Conservation (phyloP, 2,888 invertebrate species). For the Plutella xylostella region DNA sequence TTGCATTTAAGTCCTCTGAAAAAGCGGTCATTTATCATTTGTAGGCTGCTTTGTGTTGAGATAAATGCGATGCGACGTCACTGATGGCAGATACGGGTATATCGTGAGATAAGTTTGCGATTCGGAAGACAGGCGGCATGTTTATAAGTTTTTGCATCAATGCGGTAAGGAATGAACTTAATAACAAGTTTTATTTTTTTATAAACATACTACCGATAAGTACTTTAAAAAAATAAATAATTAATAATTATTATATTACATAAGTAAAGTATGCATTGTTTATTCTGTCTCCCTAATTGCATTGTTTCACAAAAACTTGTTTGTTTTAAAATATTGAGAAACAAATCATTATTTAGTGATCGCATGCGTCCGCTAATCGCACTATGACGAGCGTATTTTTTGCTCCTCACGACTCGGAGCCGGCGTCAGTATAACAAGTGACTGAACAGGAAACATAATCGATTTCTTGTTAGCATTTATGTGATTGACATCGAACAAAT, state of each 20-base stretch:
- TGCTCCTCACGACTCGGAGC: conserved; percentile 31
- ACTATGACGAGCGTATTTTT: conserved; percentile 47
- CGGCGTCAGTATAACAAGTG: conserved; percentile 25
- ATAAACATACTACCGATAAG: conserved; percentile 38
- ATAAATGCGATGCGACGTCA: conserved; percentile 5
- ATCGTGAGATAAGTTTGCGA: conserved; percentile 40
- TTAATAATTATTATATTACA: no score
- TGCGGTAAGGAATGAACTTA: no score
- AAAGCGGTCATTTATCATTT: neutral
- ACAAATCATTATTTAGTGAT: no score
- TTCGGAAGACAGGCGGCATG: conserved; percentile 29
- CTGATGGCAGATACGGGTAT: conserved; percentile 26
- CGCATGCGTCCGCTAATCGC: conserved; percentile 34
- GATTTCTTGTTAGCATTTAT: conserved; percentile 44
- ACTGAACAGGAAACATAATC: conserved; percentile 38
- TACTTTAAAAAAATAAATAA: no score
- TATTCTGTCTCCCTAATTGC: conserved; percentile 18
- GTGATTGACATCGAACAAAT: conserved; percentile 6
- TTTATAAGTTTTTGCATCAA: conserved; percentile 35
- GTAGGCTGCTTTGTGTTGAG: conserved; percentile 5
- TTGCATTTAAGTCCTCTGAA: neutral
- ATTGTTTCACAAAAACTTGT: neutral
- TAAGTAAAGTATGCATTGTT: no score
- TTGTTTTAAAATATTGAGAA: no score
- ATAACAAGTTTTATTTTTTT: conserved; percentile 16